Evolutionary conservation across 2,797 vertebrate species (phyloP), one percentile per base, ranked within the genome.

Genomic region (Mormyrus hasselquistii): DNA sequence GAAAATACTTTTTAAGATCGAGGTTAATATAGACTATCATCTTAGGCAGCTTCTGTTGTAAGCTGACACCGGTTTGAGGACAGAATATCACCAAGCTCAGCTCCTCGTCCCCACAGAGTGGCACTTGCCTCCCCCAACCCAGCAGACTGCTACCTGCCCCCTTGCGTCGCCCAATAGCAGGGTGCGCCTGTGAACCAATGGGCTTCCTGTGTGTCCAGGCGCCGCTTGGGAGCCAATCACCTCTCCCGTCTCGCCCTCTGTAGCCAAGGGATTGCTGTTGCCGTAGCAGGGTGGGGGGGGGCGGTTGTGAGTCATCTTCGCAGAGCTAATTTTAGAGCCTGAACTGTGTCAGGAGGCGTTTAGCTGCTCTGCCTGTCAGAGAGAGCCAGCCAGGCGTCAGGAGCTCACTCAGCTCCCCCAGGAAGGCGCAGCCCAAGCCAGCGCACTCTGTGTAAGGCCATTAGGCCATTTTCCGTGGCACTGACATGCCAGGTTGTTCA

Each of bases 291-390:
- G 49, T 1, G 34, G n/a, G 34, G 73, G 38, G 69, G 0, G 34
- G 29, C 29, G 12, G 4, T 4, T 22, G 73, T 55, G 73, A 41
- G 69, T 88, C 88, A 88, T 47, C 53, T 57, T 82, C 52, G 55
- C 19, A 14, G 16, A 44, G 53, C 76, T 88, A 88, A 88, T 83
- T 88, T 84, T 88, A 88, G 88, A 84, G 38, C 52, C 76, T 25
- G n/a, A 88, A 84, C 53, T 82, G 52, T 57, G 55, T 55, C n/a
- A 57, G 88, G 38, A 88, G 76, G 88, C 38, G 50, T 41, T 84
- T 88, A 82, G 53, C 38, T 84, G 52, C 88, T 83, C 53, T 53
- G 38, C 53, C 79, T 62, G 76, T 88, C 76, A 88, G 50, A 62
- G 88, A 62, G 52, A 47, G 88, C 12, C 87, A 76, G 87, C 50